Evolutionary conservation across 2,113 vertebrate species (phyloP).

Genomic region (Salvelinus alpinus): DNA sequence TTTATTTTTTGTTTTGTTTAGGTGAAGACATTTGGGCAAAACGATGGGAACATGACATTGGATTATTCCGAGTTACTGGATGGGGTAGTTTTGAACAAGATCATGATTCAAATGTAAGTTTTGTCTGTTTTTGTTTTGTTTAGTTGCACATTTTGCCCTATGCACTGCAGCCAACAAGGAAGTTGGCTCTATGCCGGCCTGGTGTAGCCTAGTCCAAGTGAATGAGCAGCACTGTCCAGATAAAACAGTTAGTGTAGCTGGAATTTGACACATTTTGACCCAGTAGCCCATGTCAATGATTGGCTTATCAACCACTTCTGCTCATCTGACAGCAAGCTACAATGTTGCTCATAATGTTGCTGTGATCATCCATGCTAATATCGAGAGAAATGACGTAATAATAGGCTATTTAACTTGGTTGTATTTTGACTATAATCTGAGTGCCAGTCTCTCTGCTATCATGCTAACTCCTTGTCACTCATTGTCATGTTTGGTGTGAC

Average conservation of each 20-base stretch:
- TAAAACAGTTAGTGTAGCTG: not conserved
- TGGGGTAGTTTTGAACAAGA: slow-evolving; percentile 66
- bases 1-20: slow-evolving; percentile 17
- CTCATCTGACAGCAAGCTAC: not conserved
- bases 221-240: not conserved
- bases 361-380: not conserved
- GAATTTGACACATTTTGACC: not conserved
- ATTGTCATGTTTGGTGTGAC: too few species aligned
- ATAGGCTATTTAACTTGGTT: not conserved
- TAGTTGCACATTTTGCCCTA: not conserved
- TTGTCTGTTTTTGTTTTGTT: not conserved
- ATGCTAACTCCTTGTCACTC: too few species aligned
- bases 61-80: slow-evolving; percentile 67
- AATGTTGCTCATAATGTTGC: not conserved
- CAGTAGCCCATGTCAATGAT: not conserved
- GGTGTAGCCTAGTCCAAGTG: not conserved
- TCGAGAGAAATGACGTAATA: not conserved
- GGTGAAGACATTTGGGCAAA: slow-evolving; percentile 67
- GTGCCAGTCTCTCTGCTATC: too few species aligned
- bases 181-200: not conserved
- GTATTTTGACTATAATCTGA: not conserved
- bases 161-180: not conserved
- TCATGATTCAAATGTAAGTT: slow-evolving; percentile 74
- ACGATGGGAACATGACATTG: slow-evolving; percentile 50
- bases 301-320: not conserved